Evolutionary conservation across 2,113 vertebrate genomes (phyloP).

Genomic region (Martes martes): DNA sequence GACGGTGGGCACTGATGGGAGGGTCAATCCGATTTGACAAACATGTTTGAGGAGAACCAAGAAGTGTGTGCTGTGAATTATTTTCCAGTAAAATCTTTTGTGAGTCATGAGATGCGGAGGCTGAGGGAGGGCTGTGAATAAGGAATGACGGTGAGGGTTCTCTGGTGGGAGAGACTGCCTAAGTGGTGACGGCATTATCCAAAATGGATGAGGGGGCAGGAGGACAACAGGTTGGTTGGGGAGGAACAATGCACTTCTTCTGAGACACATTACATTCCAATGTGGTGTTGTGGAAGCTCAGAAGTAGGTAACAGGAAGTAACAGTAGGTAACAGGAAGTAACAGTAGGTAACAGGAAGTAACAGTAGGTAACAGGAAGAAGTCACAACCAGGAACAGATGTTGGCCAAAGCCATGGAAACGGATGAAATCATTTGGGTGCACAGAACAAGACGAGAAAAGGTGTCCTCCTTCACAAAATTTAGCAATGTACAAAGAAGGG

Average conservation of each 20-base stretch:
- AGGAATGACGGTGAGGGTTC: neutral
- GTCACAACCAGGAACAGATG: neutral
- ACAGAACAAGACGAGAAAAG: neutral
- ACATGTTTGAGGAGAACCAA: neutral
- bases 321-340: too few relatives aligned
- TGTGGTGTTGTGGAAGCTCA: neutral
- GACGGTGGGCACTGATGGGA: rapidly evolving
- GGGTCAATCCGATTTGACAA: neutral
- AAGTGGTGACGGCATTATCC: neutral
- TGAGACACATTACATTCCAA: neutral
- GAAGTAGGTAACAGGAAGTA: neutral
- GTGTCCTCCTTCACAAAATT: neutral
- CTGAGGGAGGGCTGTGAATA: neutral
- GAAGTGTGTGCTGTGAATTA: neutral
- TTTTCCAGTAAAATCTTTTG: conserved; percentile 13
- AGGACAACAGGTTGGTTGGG: neutral
- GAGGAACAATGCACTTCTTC: neutral
- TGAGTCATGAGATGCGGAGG: conserved; percentile 58
- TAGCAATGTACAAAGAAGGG: neutral
- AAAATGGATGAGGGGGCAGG: neutral
- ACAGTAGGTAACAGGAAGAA: neutral
- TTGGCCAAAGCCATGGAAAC: neutral
- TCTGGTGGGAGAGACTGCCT: neutral
- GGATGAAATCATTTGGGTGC: neutral
- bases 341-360: too few relatives aligned